Conservation (phyloP, 2,888 invertebrate species). For the Pseudococcus longispinus region DNA sequence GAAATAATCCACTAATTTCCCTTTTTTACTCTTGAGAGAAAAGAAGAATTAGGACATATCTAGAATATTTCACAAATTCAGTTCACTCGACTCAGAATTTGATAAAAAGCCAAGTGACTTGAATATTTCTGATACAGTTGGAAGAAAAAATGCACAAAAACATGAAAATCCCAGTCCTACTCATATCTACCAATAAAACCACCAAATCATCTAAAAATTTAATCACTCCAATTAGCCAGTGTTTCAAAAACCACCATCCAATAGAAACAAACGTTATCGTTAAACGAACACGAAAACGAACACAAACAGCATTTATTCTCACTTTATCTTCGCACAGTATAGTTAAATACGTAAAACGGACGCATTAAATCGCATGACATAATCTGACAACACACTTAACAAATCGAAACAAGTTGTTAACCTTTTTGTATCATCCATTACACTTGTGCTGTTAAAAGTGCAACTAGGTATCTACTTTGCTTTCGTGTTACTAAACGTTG, state of each 20-base stretch:
- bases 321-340: not conserved
- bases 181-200: no score
- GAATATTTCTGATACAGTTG: no score
- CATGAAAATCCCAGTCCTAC: no score
- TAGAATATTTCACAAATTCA: no score
- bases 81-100: no score
- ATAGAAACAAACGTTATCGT: not conserved
- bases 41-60: no score
- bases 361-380: constrained; percentile 14
- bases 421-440: constrained; percentile 18
- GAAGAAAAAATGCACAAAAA: no score
- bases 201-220: not conserved
- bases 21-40: no score
- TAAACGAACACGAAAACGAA: not conserved
- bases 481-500: constrained; percentile 6
- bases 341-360: not conserved
- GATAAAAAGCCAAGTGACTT: no score
- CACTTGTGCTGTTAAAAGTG: constrained; percentile 16
- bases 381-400: constrained; percentile 24
- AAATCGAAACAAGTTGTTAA: constrained; percentile 18
- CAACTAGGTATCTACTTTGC: not conserved
- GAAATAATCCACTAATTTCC: no score
- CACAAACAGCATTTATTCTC: not conserved
- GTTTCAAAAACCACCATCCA: not conserved
- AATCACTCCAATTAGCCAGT: not conserved